A percentile compares a stretch with the other conserved stretches of the same genome.
Evolutionary conservation across 2,113 vertebrate species (phyloP).

Genomic region (Alosa alosa): DNA sequence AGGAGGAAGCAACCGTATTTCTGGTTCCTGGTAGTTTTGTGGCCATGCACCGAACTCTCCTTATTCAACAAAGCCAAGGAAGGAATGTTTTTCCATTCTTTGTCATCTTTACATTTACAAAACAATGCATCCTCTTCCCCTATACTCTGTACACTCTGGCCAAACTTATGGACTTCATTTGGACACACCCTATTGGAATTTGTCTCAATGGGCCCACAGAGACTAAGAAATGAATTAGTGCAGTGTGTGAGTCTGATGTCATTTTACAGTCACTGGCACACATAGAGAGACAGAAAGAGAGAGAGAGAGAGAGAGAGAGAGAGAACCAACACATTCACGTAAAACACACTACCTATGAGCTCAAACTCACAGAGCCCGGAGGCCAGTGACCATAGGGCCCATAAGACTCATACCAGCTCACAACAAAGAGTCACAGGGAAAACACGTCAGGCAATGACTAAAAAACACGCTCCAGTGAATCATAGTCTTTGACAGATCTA

Average conservation of each 20-base stretch:
- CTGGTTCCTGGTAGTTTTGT: no score
- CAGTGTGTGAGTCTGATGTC: neutral
- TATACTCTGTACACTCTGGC: no score
- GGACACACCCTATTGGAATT: neutral
- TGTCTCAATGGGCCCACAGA: neutral
- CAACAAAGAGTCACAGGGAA: constrained; percentile 14
- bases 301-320: neutral
- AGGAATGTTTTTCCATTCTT: no score
- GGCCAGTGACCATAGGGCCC: neutral
- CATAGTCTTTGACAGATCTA: constrained; percentile 3
- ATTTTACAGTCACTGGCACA: neutral
- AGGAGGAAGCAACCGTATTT: no score
- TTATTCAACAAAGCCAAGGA: no score
- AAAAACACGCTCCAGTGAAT: constrained; percentile 10
- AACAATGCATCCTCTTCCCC: no score
- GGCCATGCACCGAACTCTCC: no score
- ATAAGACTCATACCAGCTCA: constrained; percentile 15
- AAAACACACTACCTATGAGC: neutral
- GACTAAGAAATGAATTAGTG: neutral
- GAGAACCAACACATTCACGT: neutral
- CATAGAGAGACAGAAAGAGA: neutral
- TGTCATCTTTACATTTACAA: no score
- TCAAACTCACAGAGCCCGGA: neutral
- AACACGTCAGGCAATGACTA: constrained; percentile 31
- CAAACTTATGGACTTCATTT: neutral